phyloP scores from a whole-genome alignment of 2,888 invertebrate genomes.

The Cephus nigrinus region DNA sequence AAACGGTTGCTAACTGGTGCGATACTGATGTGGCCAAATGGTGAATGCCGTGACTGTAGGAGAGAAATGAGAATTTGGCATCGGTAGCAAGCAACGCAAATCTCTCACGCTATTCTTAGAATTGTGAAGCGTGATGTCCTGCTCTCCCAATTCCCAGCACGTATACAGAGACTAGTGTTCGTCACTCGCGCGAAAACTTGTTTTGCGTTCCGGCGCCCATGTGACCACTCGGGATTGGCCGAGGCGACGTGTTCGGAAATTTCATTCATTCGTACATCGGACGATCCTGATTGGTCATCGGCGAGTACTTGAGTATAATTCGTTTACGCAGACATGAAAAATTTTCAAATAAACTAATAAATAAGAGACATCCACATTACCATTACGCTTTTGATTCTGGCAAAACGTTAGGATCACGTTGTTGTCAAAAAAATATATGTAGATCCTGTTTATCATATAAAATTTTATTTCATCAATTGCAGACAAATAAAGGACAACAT shows the following conservation, averaged over 20 bases:
- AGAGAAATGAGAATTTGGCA: conserved; percentile 4
- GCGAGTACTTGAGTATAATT: too few relatives aligned
- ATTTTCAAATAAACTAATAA: too few relatives aligned
- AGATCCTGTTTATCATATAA: too few relatives aligned
- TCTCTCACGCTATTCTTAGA: conserved; percentile 8
- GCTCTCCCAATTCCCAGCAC: background rate
- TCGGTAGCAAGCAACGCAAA: conserved; percentile 6
- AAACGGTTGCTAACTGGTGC: conserved; percentile 9
- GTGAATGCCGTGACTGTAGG: background rate
- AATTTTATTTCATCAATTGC: too few relatives aligned
- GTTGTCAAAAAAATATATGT: too few relatives aligned
- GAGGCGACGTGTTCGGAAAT: background rate
- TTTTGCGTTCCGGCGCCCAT: background rate
- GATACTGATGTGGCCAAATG: conserved; percentile 4
- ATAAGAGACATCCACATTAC: too few relatives aligned
- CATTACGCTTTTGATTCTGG: too few relatives aligned
- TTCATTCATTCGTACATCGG: background rate
- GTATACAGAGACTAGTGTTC: background rate
- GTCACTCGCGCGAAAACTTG: background rate
- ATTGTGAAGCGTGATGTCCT: background rate
- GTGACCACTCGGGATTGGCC: background rate
- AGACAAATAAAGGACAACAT: too few relatives aligned
- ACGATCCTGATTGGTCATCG: too few relatives aligned
- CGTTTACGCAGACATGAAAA: too few relatives aligned
- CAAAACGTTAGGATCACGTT: too few relatives aligned